phyloP scores from a whole-genome alignment of 2,888 invertebrate species.

The Chouioia cunea region DNA sequence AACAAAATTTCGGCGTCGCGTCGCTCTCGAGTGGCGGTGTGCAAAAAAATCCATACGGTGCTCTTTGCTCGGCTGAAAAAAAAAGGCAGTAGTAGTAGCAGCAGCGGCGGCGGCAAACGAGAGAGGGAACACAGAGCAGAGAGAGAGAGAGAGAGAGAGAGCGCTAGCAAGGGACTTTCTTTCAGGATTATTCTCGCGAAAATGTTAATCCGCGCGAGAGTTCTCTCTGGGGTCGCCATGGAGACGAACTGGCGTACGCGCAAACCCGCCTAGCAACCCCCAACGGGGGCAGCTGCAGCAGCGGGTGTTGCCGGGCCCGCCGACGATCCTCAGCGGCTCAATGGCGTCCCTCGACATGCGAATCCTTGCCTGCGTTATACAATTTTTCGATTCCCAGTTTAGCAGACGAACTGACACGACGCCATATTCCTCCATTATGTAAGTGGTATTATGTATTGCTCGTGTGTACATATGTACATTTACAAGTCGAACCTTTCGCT shows the following conservation, averaged over 20 bases:
- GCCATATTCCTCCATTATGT: not conserved
- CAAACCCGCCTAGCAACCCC: conserved; percentile 49
- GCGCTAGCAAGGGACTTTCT: conserved; percentile 51
- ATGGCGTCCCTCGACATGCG: conserved; percentile 31
- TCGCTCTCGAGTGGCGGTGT: conserved; percentile 60
- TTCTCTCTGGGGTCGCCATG: conserved; percentile 42
- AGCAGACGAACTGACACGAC: not conserved
- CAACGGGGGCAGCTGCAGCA: not conserved
- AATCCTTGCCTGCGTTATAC: not conserved
- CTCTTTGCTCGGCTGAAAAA: conserved; percentile 5
- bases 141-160: conserved; percentile 44
- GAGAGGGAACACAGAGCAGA: conserved; percentile 31
- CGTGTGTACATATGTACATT: not conserved
- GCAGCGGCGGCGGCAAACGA: conserved; percentile 38
- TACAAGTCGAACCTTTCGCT: no score
- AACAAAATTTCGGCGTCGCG: conserved; percentile 64
- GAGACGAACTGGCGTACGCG: conserved; percentile 11
- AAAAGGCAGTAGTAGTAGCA: not conserved
- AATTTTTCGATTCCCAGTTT: conserved; percentile 12
- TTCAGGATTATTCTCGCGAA: conserved; percentile 58
- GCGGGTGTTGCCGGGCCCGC: conserved; percentile 35
- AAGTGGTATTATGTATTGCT: not conserved
- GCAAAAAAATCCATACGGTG: conserved; percentile 61
- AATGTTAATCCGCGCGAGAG: conserved; percentile 60
- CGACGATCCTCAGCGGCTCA: conserved; percentile 12